phyloP scores from a whole-genome alignment of 2,797 vertebrate genomes.

The Pseudochirops cupreus region DNA sequence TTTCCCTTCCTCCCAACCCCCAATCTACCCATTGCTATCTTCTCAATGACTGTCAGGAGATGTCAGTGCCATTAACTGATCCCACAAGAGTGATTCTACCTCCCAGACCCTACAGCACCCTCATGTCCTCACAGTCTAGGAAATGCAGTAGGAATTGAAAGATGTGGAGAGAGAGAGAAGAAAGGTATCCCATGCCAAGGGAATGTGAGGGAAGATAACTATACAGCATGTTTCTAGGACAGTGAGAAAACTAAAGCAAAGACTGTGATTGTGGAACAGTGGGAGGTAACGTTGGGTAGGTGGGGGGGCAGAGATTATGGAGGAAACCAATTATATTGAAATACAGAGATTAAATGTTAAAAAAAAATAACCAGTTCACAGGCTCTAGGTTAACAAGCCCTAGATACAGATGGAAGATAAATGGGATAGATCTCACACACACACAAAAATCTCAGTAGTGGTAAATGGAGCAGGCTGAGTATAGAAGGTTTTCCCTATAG shows the following conservation, averaged over 20 bases:
- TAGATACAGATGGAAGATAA: neutral
- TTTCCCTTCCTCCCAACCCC: neutral
- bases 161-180: neutral
- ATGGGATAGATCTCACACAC: neutral
- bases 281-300: neutral
- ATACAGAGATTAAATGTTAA: neutral
- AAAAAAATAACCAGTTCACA: neutral
- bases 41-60: neutral
- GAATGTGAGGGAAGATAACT: neutral
- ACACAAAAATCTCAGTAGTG: neutral
- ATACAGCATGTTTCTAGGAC: neutral
- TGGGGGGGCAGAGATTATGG: neutral
- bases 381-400: neutral
- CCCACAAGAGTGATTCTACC: neutral
- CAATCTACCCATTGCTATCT: neutral
- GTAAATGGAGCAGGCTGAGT: neutral
- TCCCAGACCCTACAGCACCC: neutral
- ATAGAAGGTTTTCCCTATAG: neutral
- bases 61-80: neutral
- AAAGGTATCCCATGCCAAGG: neutral
- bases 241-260: neutral
- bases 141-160: neutral
- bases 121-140: neutral
- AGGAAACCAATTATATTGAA: neutral
- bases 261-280: neutral